phyloP scores from a whole-genome alignment of 2,797 vertebrate genomes.

The Pangasius mekongensis region DNA sequence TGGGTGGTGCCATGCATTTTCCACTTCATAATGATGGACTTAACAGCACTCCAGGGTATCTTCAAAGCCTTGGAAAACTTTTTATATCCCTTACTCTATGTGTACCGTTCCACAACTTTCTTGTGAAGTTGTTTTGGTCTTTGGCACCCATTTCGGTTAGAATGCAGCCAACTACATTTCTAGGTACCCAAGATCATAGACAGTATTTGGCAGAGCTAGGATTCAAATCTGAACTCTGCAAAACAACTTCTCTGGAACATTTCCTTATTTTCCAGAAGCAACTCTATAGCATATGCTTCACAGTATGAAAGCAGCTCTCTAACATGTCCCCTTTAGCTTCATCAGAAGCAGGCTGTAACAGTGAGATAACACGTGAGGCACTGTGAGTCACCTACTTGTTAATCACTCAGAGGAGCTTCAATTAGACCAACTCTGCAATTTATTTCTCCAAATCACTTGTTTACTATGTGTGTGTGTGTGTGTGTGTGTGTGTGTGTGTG shows the following conservation, averaged over 20 bases:
- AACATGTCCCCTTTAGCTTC: background rate
- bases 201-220: background rate
- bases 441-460: background rate
- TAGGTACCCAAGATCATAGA: background rate
- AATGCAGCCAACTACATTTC: no score
- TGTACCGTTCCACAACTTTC: background rate
- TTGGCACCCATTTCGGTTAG: background rate
- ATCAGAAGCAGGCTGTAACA: background rate
- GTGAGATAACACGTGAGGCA: background rate
- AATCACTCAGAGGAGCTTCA: constrained; percentile 15
- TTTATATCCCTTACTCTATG: background rate
- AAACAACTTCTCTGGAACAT: background rate
- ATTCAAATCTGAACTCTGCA: background rate
- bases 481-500: background rate
- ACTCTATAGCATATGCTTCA: background rate
- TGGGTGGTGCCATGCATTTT: background rate
- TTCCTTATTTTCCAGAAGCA: constrained; percentile 9
- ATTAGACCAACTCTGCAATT: constrained; percentile 10
- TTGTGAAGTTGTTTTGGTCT: background rate
- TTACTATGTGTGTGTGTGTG: background rate
- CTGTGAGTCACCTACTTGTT: constrained; percentile 26
- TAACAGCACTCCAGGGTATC: background rate
- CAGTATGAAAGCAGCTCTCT: background rate
- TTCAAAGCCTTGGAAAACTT: background rate
- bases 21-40: background rate